A percentile compares a stretch with the other conserved stretches of the same genome.
These are phyloP conservation scores for Barypeithes pellucidus DNA, from an alignment of 2,888 invertebrate species.

Conservation along the genomic window DNA sequence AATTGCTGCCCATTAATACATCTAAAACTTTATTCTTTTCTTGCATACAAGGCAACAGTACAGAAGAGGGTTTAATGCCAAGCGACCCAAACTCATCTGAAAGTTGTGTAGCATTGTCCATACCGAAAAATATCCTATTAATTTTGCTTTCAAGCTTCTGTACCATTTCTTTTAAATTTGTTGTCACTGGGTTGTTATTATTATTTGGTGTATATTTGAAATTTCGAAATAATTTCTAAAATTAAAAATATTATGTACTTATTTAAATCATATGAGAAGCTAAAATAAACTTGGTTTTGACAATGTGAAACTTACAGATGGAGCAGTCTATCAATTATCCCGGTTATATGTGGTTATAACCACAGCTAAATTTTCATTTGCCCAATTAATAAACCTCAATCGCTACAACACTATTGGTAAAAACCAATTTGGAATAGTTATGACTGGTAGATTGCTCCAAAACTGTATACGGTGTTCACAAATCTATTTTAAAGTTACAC, in stretches of 20 bases:
- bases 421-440: too few relatives aligned
- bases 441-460: too few relatives aligned
- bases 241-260: constrained; percentile 39
- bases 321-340: too few relatives aligned
- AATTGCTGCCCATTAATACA: constrained; percentile 32
- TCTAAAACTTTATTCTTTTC: constrained; percentile 42
- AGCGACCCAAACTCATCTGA: constrained; percentile 60
- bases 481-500: too few relatives aligned
- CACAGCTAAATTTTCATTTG: too few relatives aligned
- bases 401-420: too few relatives aligned
- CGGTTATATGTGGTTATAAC: too few relatives aligned
- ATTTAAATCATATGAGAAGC: too few relatives aligned
- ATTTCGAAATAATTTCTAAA: constrained; percentile 66
- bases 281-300: too few relatives aligned
- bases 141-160: constrained; percentile 65
- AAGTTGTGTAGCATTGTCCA: constrained; percentile 63
- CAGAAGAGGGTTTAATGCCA: constrained; percentile 53
- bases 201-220: constrained; percentile 62
- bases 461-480: too few relatives aligned
- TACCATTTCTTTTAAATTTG: constrained; percentile 63
- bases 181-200: constrained; percentile 62
- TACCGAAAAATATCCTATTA: constrained; percentile 63
- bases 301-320: too few relatives aligned
- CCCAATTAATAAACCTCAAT: too few relatives aligned
- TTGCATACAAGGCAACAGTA: constrained; percentile 55